These are phyloP conservation scores for Excalfactoria chinensis DNA, from an alignment of 2,113 vertebrate species.

Conservation along the genomic window DNA sequence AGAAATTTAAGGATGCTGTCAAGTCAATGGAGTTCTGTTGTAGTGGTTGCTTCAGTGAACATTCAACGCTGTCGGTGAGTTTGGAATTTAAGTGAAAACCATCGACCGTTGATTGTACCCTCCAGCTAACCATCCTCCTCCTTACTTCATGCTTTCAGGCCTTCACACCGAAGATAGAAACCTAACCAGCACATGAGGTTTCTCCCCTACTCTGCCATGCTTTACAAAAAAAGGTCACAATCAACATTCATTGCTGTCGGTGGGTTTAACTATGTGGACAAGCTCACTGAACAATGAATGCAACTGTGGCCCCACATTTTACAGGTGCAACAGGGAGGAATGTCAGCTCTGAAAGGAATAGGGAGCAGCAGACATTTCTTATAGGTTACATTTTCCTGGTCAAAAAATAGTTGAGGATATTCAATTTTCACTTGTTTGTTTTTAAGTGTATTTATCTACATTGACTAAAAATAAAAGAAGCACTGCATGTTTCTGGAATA, in stretches of 20 bases:
- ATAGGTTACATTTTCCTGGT: not conserved
- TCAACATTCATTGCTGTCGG: slow-evolving; percentile 99
- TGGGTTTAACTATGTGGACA: slow-evolving; percentile 97
- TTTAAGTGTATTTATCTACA: not conserved
- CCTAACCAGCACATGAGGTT: slow-evolving; percentile 30
- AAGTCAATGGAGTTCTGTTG: slow-evolving; percentile 60
- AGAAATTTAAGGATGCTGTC: slow-evolving; percentile 43
- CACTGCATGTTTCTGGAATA: not conserved
- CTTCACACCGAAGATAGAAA: slow-evolving; percentile 63
- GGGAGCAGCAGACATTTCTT: not conserved
- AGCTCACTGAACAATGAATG: slow-evolving; percentile 99
- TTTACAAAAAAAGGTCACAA: slow-evolving; percentile 92
- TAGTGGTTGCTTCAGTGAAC: slow-evolving; percentile 88
- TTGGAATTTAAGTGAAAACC: slow-evolving; percentile 96
- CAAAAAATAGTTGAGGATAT: not conserved
- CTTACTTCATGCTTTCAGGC: slow-evolving; percentile 61
- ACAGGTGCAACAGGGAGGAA: slow-evolving; percentile 27
- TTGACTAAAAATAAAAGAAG: not conserved
- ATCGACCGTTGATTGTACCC: slow-evolving; percentile 99
- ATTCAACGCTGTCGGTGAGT: slow-evolving; percentile 99
- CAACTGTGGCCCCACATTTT: slow-evolving; percentile 97
- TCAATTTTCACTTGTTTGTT: not conserved
- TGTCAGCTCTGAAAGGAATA: not conserved
- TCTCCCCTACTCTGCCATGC: slow-evolving; percentile 39
- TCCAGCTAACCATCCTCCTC: slow-evolving; percentile 84